Conservation (phyloP, 2,113 vertebrate genomes). For the Himantopus leucocephalus region DNA sequence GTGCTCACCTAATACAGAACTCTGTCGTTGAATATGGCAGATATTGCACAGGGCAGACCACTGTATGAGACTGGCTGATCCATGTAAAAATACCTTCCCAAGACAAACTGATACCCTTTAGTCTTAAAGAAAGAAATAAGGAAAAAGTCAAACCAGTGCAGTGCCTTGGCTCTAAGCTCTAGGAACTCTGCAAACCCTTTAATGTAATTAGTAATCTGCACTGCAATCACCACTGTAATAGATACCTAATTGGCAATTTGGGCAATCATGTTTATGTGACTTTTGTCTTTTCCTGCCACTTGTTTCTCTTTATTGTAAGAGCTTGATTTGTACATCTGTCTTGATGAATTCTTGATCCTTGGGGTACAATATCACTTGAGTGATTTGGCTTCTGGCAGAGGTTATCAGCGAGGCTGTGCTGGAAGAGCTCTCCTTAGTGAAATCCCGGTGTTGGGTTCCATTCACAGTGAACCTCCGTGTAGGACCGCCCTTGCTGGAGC, state of each 20-base stretch:
- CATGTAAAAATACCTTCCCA: not conserved
- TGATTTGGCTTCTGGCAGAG: slow-evolving; percentile 42
- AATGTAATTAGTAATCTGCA: not conserved
- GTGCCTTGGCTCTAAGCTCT: not conserved
- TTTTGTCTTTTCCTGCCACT: not conserved
- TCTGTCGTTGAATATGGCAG: not conserved
- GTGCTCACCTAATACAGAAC: not conserved
- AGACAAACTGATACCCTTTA: not conserved
- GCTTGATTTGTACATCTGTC: not conserved
- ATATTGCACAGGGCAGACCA: not conserved
- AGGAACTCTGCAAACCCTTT: not conserved
- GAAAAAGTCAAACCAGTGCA: not conserved
- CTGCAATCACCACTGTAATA: not conserved
- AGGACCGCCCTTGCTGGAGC: not conserved
- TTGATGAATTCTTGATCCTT: slow-evolving; percentile 31
- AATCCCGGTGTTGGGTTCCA: not conserved
- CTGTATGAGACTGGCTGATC: not conserved
- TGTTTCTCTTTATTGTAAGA: not conserved
- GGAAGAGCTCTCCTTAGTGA: not conserved
- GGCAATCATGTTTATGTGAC: not conserved
- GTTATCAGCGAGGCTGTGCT: not conserved
- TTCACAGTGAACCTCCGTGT: not conserved
- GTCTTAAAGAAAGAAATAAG: not conserved
- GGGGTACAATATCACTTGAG: slow-evolving; percentile 12
- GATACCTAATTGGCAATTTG: not conserved